A percentile compares a stretch with the other conserved stretches of the same genome.
Evolutionary conservation across 2,888 invertebrate genomes (phyloP).

Genomic region (Microctonus brassicae): DNA sequence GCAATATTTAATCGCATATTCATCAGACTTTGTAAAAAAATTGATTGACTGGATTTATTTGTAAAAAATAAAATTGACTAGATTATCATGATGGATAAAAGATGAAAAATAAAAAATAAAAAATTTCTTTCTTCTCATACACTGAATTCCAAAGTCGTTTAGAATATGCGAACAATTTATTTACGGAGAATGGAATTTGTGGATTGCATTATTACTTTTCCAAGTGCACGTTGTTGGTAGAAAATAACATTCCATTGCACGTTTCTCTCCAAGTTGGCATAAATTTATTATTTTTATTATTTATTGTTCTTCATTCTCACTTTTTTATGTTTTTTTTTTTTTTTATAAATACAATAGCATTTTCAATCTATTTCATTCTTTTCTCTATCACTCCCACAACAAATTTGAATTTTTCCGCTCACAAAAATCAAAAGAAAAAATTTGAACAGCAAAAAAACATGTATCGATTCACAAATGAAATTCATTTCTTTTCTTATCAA

Average conservation of each 20-base stretch:
- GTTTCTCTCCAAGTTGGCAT: neutral
- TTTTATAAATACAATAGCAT: neutral
- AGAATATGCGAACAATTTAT: constrained; percentile 25
- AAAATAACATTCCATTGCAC: constrained; percentile 8
- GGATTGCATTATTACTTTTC: constrained; percentile 27
- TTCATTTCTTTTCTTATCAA: neutral
- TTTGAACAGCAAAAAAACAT: too few relatives aligned
- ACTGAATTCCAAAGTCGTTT: constrained; percentile 13
- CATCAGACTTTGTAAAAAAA: too few relatives aligned
- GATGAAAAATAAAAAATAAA: neutral
- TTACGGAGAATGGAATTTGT: constrained; percentile 21
- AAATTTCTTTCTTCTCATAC: neutral
- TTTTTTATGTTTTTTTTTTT: too few relatives aligned
- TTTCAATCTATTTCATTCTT: neutral
- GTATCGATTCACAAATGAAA: too few relatives aligned
- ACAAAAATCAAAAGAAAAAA: too few relatives aligned
- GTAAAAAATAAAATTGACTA: neutral
- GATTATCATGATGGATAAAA: neutral
- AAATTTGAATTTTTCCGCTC: too few relatives aligned
- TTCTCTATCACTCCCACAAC: too few relatives aligned
- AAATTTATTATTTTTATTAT: constrained; percentile 7
- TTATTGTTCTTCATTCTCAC: neutral
- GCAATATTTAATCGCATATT: too few relatives aligned
- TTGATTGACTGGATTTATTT: too few relatives aligned
- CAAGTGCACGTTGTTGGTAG: constrained; percentile 23